Base-by-base conservation (phyloP, 1,140 invertebrate genomes). In the Uloborus diversus region DNA sequence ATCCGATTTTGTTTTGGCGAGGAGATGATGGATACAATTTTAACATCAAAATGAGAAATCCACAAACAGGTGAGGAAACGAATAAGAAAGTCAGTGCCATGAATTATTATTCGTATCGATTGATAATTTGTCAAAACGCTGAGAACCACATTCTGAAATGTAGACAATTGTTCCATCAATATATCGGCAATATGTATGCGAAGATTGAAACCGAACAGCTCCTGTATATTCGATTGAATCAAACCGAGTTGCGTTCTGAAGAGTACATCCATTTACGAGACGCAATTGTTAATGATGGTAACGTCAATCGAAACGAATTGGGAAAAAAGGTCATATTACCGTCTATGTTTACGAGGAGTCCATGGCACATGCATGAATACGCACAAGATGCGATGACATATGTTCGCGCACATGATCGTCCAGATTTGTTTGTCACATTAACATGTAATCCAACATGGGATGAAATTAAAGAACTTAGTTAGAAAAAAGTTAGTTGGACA, bases 401-500 rank as follows among this genome's bases (percentile, higher is more conserved):
- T n/a, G n/a, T n/a, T n/a, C n/a, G n/a, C n/a, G 23, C 85, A 87
- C 83, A 68, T 83, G 9, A 42, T 83, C 35, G 86, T 86, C 20
- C n/a, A 70, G 4, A 37, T 79, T 51, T 87, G 64, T 82, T 87
- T 87, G 20, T 80, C 81, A 42, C 86, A 87, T 23, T 84, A 85
- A 53, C 49, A 53, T 53, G 49, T 20, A 53, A 53, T 20, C 49
- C 49, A 53, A 20, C 49, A 53, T 53, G 49, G 49, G 49, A 53
- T 53, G 49, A 53, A 53, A 53, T 53, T 20, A 53, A 53, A 3
- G 49, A 53, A 20, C 49, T 53, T 53, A 20, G n/a, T n/a, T n/a
- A n/a, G n/a, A n/a, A n/a, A n/a, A n/a, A n/a, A 0, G 49, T 61
- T 47, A 61, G 37, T 42, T 47, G 71, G 71, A 62, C 71, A 76